These are phyloP conservation scores for Lasioglossum oenotherae DNA, from an alignment of 2,888 invertebrate genomes.

Conservation along the genomic window DNA sequence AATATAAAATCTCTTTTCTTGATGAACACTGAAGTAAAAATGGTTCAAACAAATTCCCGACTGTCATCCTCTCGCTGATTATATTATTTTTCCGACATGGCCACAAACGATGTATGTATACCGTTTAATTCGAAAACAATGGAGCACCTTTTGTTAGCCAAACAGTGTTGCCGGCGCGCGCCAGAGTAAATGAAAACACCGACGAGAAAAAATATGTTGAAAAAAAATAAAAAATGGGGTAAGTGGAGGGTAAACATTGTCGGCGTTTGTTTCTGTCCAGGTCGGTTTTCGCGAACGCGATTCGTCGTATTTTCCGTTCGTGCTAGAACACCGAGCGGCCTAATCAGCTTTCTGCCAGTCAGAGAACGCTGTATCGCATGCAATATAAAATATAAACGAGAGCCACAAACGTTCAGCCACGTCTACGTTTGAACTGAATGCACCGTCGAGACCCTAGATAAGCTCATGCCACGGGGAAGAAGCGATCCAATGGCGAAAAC, in stretches of 20 bases:
- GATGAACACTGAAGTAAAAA: background rate
- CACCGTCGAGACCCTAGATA: slow-evolving; percentile 37
- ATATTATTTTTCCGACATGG: background rate
- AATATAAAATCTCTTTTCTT: background rate
- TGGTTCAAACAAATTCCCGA: background rate
- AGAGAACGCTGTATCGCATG: slow-evolving; percentile 61
- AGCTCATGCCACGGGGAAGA: slow-evolving; percentile 64
- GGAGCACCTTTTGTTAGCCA: background rate
- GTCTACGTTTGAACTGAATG: slow-evolving; percentile 53
- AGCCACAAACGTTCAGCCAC: slow-evolving; percentile 65
- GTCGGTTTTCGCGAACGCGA: background rate
- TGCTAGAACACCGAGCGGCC: slow-evolving; percentile 16
- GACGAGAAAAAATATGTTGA: background rate
- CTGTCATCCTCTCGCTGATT: background rate
- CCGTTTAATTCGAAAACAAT: background rate
- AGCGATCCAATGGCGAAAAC: slow-evolving; percentile 55
- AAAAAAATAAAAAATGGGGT: background rate
- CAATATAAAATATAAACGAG: slow-evolving; percentile 51
- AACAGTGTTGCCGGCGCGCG: background rate
- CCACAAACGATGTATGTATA: background rate
- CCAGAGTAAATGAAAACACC: background rate
- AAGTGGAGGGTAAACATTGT: too few species aligned
- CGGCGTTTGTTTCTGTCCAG: too few species aligned
- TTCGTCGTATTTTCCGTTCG: background rate
- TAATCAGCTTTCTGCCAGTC: slow-evolving; percentile 46